These are phyloP conservation scores for Microhierax caerulescens DNA, from an alignment of 2,797 vertebrate genomes.

Conservation along the genomic window DNA sequence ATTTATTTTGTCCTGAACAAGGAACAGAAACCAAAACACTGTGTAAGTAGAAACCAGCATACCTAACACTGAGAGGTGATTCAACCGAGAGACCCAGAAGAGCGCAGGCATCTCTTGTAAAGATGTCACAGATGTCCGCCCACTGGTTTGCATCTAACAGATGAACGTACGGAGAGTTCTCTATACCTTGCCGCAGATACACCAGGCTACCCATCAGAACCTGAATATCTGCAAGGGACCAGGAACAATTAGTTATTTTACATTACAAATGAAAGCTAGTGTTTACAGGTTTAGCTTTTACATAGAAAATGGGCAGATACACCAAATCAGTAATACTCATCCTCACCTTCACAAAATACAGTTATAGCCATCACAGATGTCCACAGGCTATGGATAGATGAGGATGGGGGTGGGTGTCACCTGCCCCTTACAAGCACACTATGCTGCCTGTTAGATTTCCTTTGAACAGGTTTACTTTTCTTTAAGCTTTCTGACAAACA, in stretches of 20 bases:
- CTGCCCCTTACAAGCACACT: no score
- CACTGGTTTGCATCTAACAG: constrained; percentile 84
- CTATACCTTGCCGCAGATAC: constrained; percentile 84
- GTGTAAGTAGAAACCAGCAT: background rate
- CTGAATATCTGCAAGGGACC: constrained; percentile 78
- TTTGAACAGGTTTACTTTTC: background rate
- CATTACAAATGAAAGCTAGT: background rate
- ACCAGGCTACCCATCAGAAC: constrained; percentile 86
- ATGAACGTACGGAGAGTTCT: constrained; percentile 85
- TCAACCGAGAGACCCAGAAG: constrained; percentile 84
- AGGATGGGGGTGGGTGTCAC: no score
- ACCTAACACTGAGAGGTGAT: constrained; percentile 87
- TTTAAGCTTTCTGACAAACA: background rate
- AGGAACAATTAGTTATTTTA: background rate
- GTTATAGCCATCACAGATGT: rapidly evolving
- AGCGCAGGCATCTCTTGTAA: constrained; percentile 83
- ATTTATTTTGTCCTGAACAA: background rate
- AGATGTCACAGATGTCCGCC: constrained; percentile 88
- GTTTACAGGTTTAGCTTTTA: background rate
- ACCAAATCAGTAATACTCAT: rapidly evolving
- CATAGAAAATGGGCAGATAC: background rate
- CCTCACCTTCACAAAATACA: background rate
- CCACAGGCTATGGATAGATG: rapidly evolving
- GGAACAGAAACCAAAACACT: background rate
- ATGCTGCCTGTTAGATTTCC: background rate